Base-by-base conservation (phyloP, 2,113 vertebrate species). In the Paracanthobrama guichenoti region DNA sequence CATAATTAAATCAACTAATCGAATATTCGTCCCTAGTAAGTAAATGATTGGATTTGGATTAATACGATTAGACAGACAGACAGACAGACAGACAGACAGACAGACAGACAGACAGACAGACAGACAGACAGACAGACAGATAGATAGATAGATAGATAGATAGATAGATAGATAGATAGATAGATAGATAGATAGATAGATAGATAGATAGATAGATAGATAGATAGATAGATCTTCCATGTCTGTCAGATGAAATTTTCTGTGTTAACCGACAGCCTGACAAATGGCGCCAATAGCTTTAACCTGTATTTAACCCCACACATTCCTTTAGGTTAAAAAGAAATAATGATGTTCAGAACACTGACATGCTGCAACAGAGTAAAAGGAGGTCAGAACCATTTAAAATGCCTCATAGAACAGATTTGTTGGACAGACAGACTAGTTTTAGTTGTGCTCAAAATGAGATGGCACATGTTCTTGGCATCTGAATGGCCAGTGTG, bases 401-500 rank as follows among this genome's bases (percentile, higher is more conserved):
- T 24, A 78, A 55, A 9, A 44, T 3, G 0, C 42, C 3, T 78
- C 53, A 46, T 18, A 44, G 14, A 6, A 79, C 59, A 64, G n/a
- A 64, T 46, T 24, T 48, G 6, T 22, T 80, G 26, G 42, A 50
- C n/a, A n/a, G n/a, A 46, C 11, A 20, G 78, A 66, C 16, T 39
- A 24, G 35, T 42, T 60, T 79, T 57, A 60, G 57, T 48, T 50
- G 24, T 50, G 59, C 39, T 28, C n/a, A 18, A 64, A 80, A 13
- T 80, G 24, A 28, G 59, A 66, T 3, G 57, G 59, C 2, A 28
- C 10, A 11, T 64, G 24, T 48, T 66, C 24, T 31, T 22, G 18
- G 42, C 57, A 46, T 80, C 42, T 80, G 57, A 80, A 64, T 66
- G 78, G 60, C 18, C 60, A 80, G 77, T 66, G 20, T 64, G 42